phyloP scores from a whole-genome alignment of 2,888 invertebrate genomes.

The Cosmia pyralina region DNA sequence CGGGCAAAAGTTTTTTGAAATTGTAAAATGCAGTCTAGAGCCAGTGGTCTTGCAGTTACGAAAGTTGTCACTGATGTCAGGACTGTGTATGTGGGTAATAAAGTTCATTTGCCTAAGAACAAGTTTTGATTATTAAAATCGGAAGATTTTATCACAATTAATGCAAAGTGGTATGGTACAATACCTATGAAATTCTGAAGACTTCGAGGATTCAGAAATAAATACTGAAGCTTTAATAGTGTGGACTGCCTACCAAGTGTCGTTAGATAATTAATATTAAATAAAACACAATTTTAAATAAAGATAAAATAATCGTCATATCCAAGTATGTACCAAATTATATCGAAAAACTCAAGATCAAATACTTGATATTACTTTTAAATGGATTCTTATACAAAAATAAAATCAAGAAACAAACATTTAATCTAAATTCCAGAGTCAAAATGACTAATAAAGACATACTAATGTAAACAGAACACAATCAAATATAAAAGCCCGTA shows the following conservation, averaged over 20 bases:
- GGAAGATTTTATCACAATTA: not conserved
- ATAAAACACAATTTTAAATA: not conserved
- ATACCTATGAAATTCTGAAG: not conserved
- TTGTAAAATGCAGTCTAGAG: too few relatives aligned
- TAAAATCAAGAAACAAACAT: constrained; percentile 39
- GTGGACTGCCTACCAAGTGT: not conserved
- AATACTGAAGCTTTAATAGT: not conserved
- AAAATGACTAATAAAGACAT: constrained; percentile 65
- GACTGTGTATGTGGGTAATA: too few relatives aligned
- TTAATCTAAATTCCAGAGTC: constrained; percentile 60
- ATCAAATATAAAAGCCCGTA: constrained; percentile 58
- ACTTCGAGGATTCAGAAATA: not conserved
- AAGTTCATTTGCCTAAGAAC: too few relatives aligned
- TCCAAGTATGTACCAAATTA: not conserved
- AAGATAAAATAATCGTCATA: not conserved
- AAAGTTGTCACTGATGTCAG: too few relatives aligned
- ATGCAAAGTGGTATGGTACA: not conserved
- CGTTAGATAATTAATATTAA: not conserved
- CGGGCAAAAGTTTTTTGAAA: too few relatives aligned
- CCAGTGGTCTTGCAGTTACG: too few relatives aligned
- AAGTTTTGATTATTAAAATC: too few relatives aligned
- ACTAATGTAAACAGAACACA: constrained; percentile 57
- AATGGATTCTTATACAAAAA: constrained; percentile 13
- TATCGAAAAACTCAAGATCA: not conserved
- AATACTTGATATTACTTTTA: not conserved